These are phyloP conservation scores for Nibea coibor DNA, from an alignment of 2,113 vertebrate genomes.

Conservation along the genomic window DNA sequence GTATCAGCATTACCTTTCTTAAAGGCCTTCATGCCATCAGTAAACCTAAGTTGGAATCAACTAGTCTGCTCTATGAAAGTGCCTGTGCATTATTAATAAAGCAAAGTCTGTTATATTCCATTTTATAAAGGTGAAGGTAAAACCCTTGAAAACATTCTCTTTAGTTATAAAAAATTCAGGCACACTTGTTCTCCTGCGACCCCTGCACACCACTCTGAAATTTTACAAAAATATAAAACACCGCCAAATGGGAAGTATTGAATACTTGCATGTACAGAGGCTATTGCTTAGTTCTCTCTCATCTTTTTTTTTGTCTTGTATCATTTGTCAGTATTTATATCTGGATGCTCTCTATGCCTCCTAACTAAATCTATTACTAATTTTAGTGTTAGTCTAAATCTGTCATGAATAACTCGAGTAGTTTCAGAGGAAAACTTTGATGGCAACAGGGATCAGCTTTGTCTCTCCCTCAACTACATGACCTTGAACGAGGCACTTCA, in stretches of 20 bases:
- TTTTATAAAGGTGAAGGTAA: constrained; percentile 47
- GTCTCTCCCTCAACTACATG: background rate
- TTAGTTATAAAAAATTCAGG: constrained; percentile 22
- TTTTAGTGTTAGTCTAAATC: background rate
- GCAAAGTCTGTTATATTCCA: constrained; percentile 40
- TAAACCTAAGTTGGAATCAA: constrained; percentile 59
- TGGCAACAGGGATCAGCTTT: background rate
- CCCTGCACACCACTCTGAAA: constrained; percentile 14
- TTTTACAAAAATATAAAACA: background rate
- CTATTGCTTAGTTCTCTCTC: background rate
- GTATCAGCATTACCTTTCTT: constrained; percentile 10
- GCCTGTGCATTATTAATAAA: constrained; percentile 71
- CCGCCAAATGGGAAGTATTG: background rate
- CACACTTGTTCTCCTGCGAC: constrained; percentile 21
- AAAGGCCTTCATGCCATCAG: constrained; percentile 33
- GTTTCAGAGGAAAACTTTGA: background rate
- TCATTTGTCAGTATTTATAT: background rate
- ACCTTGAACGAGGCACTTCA: constrained; percentile 6
- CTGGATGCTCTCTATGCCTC: background rate
- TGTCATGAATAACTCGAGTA: background rate
- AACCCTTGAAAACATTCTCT: constrained; percentile 34
- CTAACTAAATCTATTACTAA: background rate
- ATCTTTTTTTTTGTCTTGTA: background rate
- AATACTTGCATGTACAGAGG: background rate
- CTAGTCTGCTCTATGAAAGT: constrained; percentile 50